phyloP scores from a whole-genome alignment of 2,113 vertebrate genomes.

The Tursiops truncatus region DNA sequence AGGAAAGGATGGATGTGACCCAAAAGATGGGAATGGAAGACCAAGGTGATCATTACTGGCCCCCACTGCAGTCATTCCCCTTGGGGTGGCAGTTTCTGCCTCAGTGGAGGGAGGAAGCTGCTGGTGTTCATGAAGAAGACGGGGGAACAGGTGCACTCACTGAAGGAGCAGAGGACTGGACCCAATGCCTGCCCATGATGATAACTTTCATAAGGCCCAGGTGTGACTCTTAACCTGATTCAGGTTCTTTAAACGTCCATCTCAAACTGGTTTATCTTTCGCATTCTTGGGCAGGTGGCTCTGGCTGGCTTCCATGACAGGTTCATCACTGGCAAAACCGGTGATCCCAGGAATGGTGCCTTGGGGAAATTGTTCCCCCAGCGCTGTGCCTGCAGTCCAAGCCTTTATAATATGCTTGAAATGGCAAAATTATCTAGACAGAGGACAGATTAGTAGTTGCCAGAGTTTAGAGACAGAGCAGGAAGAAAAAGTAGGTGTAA shows the following conservation, averaged over 20 bases:
- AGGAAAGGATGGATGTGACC: background rate
- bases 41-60: background rate
- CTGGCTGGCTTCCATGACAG: conserved; percentile 66
- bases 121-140: background rate
- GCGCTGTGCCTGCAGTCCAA: background rate
- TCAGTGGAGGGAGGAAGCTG: background rate
- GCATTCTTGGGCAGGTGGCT: conserved; percentile 18
- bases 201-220: background rate
- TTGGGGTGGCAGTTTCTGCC: background rate
- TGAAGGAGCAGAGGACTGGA: background rate
- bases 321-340: conserved; percentile 78
- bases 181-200: background rate
- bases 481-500: background rate
- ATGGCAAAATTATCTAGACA: background rate
- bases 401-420: background rate
- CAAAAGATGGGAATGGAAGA: background rate
- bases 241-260: conserved; percentile 55
- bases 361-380: background rate
- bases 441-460: background rate
- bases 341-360: conserved; percentile 88
- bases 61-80: background rate
- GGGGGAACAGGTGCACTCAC: background rate
- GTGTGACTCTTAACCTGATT: background rate
- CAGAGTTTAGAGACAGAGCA: background rate
- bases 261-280: conserved; percentile 78